Conservation (phyloP, 2,888 invertebrate genomes). For the Drosophila leonis region DNA sequence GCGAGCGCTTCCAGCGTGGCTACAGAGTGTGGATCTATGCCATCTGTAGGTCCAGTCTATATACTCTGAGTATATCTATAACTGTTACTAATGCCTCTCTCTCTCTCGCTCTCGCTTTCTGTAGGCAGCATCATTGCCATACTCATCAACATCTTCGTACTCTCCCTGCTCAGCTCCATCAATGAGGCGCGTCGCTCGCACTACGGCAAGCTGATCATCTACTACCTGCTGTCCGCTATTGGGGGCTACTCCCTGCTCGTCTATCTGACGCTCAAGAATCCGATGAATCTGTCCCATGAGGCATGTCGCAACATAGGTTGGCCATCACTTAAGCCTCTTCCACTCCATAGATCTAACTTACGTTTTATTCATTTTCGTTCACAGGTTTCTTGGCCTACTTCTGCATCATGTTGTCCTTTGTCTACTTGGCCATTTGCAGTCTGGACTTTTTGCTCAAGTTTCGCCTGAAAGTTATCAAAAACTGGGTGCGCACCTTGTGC, state of each 20-base stretch:
- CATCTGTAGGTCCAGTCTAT: conserved; percentile 59
- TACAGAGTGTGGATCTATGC: conserved; percentile 80
- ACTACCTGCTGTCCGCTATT: conserved; percentile 70
- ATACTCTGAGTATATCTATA: fast-evolving
- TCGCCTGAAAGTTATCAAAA: conserved; percentile 51
- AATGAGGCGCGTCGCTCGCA: conserved; percentile 75
- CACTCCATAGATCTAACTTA: background rate
- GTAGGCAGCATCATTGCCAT: conserved; percentile 76
- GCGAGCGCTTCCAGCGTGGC: conserved; percentile 77
- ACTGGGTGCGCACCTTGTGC: conserved; percentile 69
- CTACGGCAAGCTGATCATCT: conserved; percentile 77
- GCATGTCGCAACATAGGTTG: conserved; percentile 77
- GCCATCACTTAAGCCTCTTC: fast-evolving
- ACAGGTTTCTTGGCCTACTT: conserved; percentile 79
- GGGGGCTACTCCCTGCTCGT: conserved; percentile 69
- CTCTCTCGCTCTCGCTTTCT: background rate
- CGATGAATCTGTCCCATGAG: conserved; percentile 71
- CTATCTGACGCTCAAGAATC: conserved; percentile 77
- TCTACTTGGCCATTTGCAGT: conserved; percentile 74
- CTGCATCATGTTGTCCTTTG: conserved; percentile 76
- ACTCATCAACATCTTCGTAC: conserved; percentile 70
- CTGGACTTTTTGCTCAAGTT: conserved; percentile 76
- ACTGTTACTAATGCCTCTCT: background rate
- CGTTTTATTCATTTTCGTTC: no score
- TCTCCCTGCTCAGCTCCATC: conserved; percentile 71